Base-by-base conservation (phyloP, 1,140 invertebrate species). In the Hirudo medicinalis region DNA sequence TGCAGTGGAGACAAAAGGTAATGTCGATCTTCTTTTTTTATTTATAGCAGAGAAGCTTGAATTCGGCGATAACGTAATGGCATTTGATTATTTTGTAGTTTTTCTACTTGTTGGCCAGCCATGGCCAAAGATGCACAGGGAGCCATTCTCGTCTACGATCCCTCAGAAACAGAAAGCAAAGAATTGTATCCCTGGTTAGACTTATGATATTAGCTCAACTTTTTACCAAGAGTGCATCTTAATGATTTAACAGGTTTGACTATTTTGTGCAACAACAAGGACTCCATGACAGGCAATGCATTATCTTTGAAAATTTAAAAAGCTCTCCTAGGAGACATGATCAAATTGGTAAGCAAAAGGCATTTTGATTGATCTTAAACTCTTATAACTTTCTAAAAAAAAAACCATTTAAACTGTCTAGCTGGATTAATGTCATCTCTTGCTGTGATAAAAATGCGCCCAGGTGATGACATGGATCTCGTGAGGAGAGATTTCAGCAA, bases 81-180 rank as follows among this genome's bases (percentile, higher is more conserved):
- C 22, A 66, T 72, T 53, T 17, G 11, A 22, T 53, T 71, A 43
- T 75, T 79, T 78, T 80, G 40, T 74, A 91, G 89, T 76, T 90
- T 86, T 82, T 87, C 89, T 79, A 83, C 84, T 20, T 90, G 88
- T 78, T 91, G 90, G 90, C 87, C 89, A 69, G 88, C 88, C 13
- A 84, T 91, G 72, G 85, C 87, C 60, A 83, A 85, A 78, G 86
- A 88, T 77, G 82, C 86, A 3, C 85, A 87, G 76, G 90, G 89
- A 29, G 85, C 89, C n/a, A 85, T 91, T 67, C 85, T 91, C 76
- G 87, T 91, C 6, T 90, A 87, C 75, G 89, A 87, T 76, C 84
- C 85, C 25, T 84, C 85, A 68, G 82, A 83, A 9, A 82, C 84
- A 29, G 83, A 84, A 67, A 84, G 84, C 49, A 85, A 85, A 77